These are phyloP conservation scores for Parascotia fuliginaria DNA, from an alignment of 2,888 invertebrate genomes.

Conservation along the genomic window DNA sequence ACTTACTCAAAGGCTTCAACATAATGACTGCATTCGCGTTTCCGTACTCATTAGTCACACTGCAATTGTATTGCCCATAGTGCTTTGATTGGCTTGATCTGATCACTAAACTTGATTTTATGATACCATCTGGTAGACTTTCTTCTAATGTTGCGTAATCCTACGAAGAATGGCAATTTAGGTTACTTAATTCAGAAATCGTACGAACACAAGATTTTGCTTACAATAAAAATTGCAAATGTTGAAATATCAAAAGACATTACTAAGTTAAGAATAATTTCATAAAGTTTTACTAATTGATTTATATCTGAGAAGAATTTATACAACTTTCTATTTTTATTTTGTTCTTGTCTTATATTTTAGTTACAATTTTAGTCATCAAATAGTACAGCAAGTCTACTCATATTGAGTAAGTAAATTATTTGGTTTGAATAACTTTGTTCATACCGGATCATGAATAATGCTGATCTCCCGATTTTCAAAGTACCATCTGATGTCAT, in stretches of 20 bases:
- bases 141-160: constrained; percentile 91
- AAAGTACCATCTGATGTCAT: constrained; percentile 94
- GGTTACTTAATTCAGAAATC: too few species aligned
- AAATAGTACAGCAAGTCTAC: too few species aligned
- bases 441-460: constrained; percentile 86
- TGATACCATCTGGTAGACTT: constrained; percentile 88
- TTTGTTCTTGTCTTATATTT: too few species aligned
- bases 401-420: too few species aligned
- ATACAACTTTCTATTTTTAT: too few species aligned
- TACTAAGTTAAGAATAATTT: too few species aligned
- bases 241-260: too few species aligned
- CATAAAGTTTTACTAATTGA: too few species aligned
- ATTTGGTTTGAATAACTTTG: background rate
- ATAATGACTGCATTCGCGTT: constrained; percentile 93
- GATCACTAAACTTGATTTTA: constrained; percentile 94
- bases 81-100: constrained; percentile 93
- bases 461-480: constrained; percentile 92
- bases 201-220: too few species aligned
- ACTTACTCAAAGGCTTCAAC: constrained; percentile 95
- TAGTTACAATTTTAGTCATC: too few species aligned
- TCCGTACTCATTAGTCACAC: constrained; percentile 95
- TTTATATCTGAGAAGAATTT: too few species aligned
- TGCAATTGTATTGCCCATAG: constrained; percentile 97
- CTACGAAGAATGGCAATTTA: constrained; percentile 67
- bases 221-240: too few species aligned